Conservation (phyloP, 1,140 invertebrate genomes). For the Brachystomella parvula region DNA sequence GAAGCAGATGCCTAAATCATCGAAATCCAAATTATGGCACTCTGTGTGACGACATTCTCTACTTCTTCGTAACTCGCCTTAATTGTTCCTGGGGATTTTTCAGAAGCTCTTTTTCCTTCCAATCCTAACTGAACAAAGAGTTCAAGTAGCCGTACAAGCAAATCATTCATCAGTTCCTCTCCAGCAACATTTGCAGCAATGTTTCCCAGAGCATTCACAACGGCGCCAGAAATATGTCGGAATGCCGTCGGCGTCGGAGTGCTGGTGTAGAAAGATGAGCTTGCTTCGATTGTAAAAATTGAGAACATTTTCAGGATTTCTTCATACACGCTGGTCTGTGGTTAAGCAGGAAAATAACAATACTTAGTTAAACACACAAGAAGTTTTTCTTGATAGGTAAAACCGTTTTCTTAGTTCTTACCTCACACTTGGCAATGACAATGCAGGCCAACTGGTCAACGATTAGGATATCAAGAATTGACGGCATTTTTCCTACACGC, state of each 20-base stretch:
- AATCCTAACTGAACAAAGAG: slow-evolving; percentile 95
- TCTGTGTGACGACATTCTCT: too few species aligned
- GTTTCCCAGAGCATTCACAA: slow-evolving; percentile 87
- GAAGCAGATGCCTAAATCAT: slow-evolving; percentile 71
- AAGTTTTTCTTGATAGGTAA: too few species aligned
- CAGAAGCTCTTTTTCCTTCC: slow-evolving; percentile 87
- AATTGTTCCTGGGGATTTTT: slow-evolving; percentile 66
- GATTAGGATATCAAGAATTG: slow-evolving; percentile 78
- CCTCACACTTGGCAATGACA: slow-evolving; percentile 81
- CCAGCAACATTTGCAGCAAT: slow-evolving; percentile 89
- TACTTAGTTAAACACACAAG: too few species aligned
- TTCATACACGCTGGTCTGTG: slow-evolving; percentile 81
- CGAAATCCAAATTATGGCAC: too few species aligned
- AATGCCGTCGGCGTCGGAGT: slow-evolving; percentile 46
- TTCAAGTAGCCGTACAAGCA: slow-evolving; percentile 80
- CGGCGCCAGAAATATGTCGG: slow-evolving; percentile 82
- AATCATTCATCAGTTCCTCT: slow-evolving; percentile 73
- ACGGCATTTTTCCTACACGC: slow-evolving; percentile 78
- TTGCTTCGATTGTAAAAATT: slow-evolving; percentile 85
- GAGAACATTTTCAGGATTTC: slow-evolving; percentile 98
- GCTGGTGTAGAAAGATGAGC: slow-evolving; percentile 78
- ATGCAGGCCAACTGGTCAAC: slow-evolving; percentile 96
- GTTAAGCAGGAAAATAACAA: too few species aligned
- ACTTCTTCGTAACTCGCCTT: slow-evolving; percentile 53
- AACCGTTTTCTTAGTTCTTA: too few species aligned